Evolutionary conservation across 2,888 invertebrate genomes (phyloP).

Genomic region (Agrochola lychnidis): DNA sequence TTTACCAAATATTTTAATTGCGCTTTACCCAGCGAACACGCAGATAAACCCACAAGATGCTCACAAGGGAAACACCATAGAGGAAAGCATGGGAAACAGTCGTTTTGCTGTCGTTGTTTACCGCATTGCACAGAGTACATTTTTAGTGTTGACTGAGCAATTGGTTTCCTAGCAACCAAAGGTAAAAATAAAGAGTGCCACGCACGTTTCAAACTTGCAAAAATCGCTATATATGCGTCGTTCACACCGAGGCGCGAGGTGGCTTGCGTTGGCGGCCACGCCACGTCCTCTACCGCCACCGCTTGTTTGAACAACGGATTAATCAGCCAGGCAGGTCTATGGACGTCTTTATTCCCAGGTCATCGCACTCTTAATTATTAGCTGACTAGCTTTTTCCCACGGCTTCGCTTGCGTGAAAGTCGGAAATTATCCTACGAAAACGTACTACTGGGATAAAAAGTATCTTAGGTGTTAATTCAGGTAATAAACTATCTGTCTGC

Average conservation of each 20-base stretch:
- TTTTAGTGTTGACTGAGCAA: not conserved
- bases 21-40: not conserved
- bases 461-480: no score
- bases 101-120: not conserved
- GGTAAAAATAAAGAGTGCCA: not conserved
- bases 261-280: not conserved
- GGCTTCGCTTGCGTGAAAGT: no score
- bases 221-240: not conserved
- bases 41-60: not conserved
- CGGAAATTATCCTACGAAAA: no score
- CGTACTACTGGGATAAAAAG: no score
- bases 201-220: not conserved
- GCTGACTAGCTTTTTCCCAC: no score
- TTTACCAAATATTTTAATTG: not conserved
- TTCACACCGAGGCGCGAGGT: not conserved
- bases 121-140: no score
- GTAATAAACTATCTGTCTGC: no score
- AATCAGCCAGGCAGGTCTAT: not conserved
- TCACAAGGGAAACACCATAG: not conserved
- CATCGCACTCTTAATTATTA: no score
- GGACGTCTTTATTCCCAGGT: not conserved
- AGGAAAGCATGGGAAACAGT: no score
- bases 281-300: not conserved
- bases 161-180: conserved; percentile 33
- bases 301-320: not conserved